These are phyloP conservation scores for Acridotheres tristis DNA, from an alignment of 2,797 vertebrate species.

Conservation along the genomic window DNA sequence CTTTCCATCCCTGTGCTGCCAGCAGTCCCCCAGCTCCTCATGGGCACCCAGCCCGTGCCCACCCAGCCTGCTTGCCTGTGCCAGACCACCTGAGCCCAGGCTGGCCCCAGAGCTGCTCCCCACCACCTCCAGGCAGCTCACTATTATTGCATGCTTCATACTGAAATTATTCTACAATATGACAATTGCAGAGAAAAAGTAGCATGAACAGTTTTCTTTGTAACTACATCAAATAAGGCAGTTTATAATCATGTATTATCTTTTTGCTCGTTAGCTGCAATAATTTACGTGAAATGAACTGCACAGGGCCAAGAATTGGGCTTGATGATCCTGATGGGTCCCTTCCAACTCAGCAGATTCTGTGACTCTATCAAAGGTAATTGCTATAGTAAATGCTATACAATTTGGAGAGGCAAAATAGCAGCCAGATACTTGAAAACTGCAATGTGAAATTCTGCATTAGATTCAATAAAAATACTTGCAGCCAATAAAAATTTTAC, in stretches of 20 bases:
- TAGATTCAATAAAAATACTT: not conserved
- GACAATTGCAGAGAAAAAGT: fast-evolving
- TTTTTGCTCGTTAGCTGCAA: not conserved
- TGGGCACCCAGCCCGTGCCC: not conserved
- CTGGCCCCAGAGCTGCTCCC: not conserved
- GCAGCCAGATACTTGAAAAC: not conserved
- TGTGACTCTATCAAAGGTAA: not conserved
- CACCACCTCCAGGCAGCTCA: not conserved
- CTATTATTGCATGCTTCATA: not conserved
- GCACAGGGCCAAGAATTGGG: not conserved
- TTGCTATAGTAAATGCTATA: not conserved
- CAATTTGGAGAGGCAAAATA: not conserved
- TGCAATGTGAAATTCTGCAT: not conserved
- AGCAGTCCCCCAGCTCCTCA: not conserved
- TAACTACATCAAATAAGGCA: not conserved
- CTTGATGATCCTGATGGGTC: not conserved
- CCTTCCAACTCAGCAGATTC: not conserved
- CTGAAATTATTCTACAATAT: not conserved
- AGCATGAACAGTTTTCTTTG: not conserved
- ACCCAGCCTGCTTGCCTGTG: too few relatives aligned
- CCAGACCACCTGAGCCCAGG: not conserved
- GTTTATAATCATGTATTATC: not conserved
- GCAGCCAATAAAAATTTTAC: not conserved
- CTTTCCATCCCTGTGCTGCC: not conserved
- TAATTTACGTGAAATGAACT: not conserved